A percentile compares a stretch with the other conserved stretches of the same genome.
These are phyloP conservation scores for Micromys minutus DNA, from an alignment of 2,113 vertebrate species.

Conservation along the genomic window DNA sequence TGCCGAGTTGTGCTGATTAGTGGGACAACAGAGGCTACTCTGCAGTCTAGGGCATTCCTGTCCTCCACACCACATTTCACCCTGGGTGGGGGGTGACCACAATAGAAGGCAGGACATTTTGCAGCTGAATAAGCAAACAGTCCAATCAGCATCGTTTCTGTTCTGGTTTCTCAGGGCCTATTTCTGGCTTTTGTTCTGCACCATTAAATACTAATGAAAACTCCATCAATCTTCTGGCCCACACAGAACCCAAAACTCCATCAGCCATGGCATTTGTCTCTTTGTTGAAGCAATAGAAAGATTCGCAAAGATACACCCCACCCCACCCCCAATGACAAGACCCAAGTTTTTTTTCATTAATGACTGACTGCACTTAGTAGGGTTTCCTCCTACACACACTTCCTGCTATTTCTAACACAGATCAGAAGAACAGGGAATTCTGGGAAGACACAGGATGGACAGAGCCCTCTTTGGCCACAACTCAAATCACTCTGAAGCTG, in stretches of 20 bases:
- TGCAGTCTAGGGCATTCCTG: slow-evolving; percentile 24
- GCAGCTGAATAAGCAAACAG: slow-evolving; percentile 71
- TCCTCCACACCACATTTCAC: not conserved
- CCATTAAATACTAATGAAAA: slow-evolving; percentile 20
- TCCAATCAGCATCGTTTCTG: slow-evolving; percentile 1
- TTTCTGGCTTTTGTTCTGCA: slow-evolving; percentile 29
- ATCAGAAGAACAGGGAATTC: not conserved
- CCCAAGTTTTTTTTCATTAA: not conserved
- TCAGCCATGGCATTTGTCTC: not conserved
- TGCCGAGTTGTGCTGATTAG: not conserved
- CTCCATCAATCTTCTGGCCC: not conserved
- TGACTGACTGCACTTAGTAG: not conserved
- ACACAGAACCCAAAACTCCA: not conserved
- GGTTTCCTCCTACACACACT: not conserved
- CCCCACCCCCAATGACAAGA: not conserved
- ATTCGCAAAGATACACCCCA: not conserved
- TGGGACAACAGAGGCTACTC: not conserved
- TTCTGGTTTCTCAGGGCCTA: slow-evolving; percentile 52
- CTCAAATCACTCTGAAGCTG: not conserved
- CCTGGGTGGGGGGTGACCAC: slow-evolving; percentile 32
- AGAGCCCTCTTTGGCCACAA: not conserved
- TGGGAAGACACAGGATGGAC: not conserved
- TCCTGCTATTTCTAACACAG: not conserved
- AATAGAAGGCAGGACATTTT: slow-evolving; percentile 59
- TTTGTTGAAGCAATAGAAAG: not conserved